phyloP scores from a whole-genome alignment of 2,113 vertebrate species.

The Eclectus roratus region DNA sequence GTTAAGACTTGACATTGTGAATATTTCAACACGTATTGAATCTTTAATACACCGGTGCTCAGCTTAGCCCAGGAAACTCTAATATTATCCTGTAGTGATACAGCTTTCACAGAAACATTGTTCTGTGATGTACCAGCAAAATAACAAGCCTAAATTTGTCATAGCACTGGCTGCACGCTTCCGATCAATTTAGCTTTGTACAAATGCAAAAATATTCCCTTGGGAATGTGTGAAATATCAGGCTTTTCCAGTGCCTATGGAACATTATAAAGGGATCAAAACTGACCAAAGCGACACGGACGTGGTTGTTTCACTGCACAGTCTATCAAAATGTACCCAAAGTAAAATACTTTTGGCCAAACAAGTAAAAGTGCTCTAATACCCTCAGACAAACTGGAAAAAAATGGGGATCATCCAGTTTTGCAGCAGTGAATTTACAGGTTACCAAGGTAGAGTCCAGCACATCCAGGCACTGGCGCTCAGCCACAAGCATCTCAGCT shows the following conservation, averaged over 20 bases:
- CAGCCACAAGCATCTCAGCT: not conserved
- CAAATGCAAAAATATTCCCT: not conserved
- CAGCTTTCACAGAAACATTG: not conserved
- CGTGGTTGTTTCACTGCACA: not conserved
- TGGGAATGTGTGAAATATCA: not conserved
- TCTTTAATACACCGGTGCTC: not conserved
- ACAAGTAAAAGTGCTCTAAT: not conserved
- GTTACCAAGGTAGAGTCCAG: not conserved
- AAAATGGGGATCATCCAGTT: not conserved
- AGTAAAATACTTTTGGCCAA: not conserved
- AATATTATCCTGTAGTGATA: not conserved
- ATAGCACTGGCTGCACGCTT: not conserved
- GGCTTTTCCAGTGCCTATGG: not conserved
- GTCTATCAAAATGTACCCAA: not conserved
- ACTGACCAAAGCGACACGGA: not conserved
- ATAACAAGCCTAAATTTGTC: not conserved
- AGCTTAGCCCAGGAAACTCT: not conserved
- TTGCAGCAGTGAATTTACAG: not conserved
- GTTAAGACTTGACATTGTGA: not conserved
- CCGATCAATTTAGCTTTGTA: constrained; percentile 19
- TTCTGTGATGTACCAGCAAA: not conserved
- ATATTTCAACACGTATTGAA: not conserved
- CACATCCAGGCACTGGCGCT: not conserved
- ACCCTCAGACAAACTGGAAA: not conserved
- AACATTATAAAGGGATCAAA: not conserved